Evolutionary conservation across 1,140 invertebrate species (phyloP), one percentile per base, ranked within the genome.

Genomic region (Euwallacea similis): DNA sequence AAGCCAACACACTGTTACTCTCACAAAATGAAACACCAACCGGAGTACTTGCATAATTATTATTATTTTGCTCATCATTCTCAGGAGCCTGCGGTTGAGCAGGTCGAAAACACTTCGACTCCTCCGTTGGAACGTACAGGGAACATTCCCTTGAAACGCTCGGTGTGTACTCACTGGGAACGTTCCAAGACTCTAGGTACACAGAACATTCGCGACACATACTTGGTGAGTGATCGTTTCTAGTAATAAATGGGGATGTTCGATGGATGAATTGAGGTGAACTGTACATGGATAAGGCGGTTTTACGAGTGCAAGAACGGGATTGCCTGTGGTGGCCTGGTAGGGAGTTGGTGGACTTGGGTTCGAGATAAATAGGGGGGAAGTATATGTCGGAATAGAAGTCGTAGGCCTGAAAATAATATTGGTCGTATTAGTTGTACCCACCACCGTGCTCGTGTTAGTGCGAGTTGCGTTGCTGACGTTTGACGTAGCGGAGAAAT

Each of bases 351-450:
- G 81, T 82, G 42, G 71, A 77, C 70, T 69, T 70, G 3, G 77
- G 71, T 74, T 74, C 75, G 79, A 82, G 56, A 82, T 56, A 70
- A 74, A 75, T 76, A 43, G 65, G 72, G 63, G 83, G 85, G 77
- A 82, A 86, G 83, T 88, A 90, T 80, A 90, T 85, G 83, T 90
- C 89, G 83, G 89, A 90, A 83, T 89, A 86, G 85, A 90, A 86
- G 85, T 90, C 89, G 46, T 43, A 50, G 1, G 43, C 71, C 74
- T 75, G 74, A 46, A 75, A 75, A 69, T 42, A 53, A 59, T 44
- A 42, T 53, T 55, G 43, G 10, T 41, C 21, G 21, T 33, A 33
- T 33, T 33, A 33, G 21, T 33, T 33, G 21, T 33, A 33, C 58
- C 71, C 71, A 63, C 56, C 61, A 62, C 62, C 21, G 15, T 7